Conservation (phyloP, 2,888 invertebrate species). For the Mactromeris polynyma region DNA sequence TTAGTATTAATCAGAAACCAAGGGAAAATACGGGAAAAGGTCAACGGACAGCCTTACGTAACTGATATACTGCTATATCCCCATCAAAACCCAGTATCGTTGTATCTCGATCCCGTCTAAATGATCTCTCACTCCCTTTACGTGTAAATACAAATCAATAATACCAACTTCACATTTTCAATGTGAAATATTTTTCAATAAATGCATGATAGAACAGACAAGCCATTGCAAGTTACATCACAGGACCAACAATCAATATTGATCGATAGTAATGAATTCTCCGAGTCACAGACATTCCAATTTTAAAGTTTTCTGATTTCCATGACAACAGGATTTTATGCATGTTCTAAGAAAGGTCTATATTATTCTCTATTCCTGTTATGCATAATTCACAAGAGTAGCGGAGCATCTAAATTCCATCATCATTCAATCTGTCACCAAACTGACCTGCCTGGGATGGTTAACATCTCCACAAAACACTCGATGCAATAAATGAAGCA, state of each 20-base stretch:
- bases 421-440: neutral
- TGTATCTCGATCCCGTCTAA: neutral
- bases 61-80: neutral
- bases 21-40: neutral
- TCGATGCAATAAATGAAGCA: neutral
- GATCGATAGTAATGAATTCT: constrained; percentile 33
- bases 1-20: neutral
- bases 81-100: neutral
- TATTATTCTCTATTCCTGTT: neutral
- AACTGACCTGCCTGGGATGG: neutral
- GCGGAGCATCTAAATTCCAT: neutral
- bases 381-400: neutral
- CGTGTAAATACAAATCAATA: constrained; percentile 8
- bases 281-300: constrained; percentile 19
- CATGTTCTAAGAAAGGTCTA: constrained; percentile 6
- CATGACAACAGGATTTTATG: constrained; percentile 17
- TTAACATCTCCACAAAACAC: neutral
- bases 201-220: constrained; percentile 27
- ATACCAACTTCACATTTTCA: constrained; percentile 22
- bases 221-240: constrained; percentile 26
- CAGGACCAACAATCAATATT: constrained; percentile 20
- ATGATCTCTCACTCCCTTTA: constrained; percentile 2
- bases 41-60: neutral
- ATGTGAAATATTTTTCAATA: constrained; percentile 34
- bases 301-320: constrained; percentile 15